A percentile compares a stretch with the other conserved stretches of the same genome.
phyloP scores from a whole-genome alignment of 1,140 invertebrate species.

The Grapholita molesta region DNA sequence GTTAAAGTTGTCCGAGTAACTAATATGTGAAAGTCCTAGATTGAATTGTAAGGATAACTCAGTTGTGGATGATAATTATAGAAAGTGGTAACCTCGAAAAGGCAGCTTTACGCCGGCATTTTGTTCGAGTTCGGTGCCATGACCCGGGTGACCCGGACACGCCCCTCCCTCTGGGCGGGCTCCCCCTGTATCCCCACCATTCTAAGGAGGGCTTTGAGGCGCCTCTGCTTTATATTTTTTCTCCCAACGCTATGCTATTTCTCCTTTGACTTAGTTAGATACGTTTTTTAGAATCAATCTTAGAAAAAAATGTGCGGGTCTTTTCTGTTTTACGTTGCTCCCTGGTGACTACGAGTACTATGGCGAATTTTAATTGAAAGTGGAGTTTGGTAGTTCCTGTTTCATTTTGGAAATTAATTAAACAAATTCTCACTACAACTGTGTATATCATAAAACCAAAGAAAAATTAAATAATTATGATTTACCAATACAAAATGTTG shows the following conservation, averaged over 20 bases:
- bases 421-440: too few species aligned
- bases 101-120: slow-evolving; percentile 53
- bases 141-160: slow-evolving; percentile 48
- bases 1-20: not conserved
- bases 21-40: not conserved
- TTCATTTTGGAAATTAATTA: too few species aligned
- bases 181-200: slow-evolving; percentile 28
- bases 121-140: slow-evolving; percentile 53
- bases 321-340: not conserved
- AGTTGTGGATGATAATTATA: not conserved
- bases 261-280: slow-evolving; percentile 12
- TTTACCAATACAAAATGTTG: too few species aligned
- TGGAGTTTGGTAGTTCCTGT: too few species aligned
- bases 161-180: slow-evolving; percentile 44
- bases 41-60: not conserved
- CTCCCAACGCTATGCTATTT: slow-evolving; percentile 3
- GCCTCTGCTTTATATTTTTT: slow-evolving; percentile 30
- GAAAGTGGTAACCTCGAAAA: slow-evolving; percentile 21
- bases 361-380: too few species aligned
- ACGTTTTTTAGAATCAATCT: not conserved
- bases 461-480: too few species aligned
- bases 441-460: too few species aligned
- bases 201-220: slow-evolving; percentile 49
- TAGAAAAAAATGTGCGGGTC: not conserved
- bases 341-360: not conserved